phyloP scores from a whole-genome alignment of 1,140 invertebrate genomes.

The Drosophila albomicans region DNA sequence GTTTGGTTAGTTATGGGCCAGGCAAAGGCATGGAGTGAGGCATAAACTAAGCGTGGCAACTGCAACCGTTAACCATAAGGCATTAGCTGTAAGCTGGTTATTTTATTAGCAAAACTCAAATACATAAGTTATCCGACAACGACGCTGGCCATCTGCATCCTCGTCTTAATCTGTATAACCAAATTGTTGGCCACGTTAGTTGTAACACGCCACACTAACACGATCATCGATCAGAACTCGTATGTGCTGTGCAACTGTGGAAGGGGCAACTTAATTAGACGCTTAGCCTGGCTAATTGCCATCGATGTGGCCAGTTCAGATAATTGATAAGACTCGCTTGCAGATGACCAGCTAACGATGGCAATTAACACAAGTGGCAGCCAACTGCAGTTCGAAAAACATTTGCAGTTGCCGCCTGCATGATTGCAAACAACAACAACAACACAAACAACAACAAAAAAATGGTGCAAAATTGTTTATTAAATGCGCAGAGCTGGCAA shows the following conservation, averaged over 20 bases:
- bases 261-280: constrained; percentile 79
- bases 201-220: constrained; percentile 25
- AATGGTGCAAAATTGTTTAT: constrained; percentile 81
- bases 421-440: constrained; percentile 19
- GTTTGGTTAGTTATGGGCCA: constrained; percentile 1
- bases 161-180: constrained; percentile 29
- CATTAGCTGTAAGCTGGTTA: constrained; percentile 5
- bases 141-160: constrained; percentile 9
- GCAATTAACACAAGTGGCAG: constrained; percentile 66
- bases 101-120: constrained; percentile 22
- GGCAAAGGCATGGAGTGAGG: not conserved
- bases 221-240: constrained; percentile 72
- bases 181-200: constrained; percentile 32
- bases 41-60: not conserved
- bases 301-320: constrained; percentile 50
- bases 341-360: constrained; percentile 80
- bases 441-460: constrained; percentile 8
- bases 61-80: not conserved
- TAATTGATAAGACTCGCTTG: constrained; percentile 76
- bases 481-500: constrained; percentile 69
- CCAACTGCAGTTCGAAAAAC: constrained; percentile 41
- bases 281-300: constrained; percentile 76
- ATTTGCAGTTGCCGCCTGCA: constrained; percentile 43
- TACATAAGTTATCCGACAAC: constrained; percentile 3
- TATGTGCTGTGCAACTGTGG: constrained; percentile 45